A percentile compares a stretch with the other conserved stretches of the same genome.
These are phyloP conservation scores for Iselma pallidipennis DNA, from an alignment of 2,888 invertebrate genomes.

Conservation along the genomic window DNA sequence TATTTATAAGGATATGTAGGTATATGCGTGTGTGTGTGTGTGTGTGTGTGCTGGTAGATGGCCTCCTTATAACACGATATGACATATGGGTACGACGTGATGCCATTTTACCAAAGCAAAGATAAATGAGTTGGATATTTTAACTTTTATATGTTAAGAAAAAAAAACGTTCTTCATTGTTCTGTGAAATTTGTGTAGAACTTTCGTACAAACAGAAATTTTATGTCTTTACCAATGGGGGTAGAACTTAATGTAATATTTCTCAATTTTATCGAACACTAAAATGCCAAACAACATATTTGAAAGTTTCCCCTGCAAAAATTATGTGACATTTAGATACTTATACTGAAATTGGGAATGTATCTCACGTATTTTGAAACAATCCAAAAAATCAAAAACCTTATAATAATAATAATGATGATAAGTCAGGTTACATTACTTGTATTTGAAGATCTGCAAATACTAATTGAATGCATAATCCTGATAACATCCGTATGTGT, in stretches of 20 bases:
- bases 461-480: too few species aligned
- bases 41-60: too few species aligned
- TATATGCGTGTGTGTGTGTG: too few species aligned
- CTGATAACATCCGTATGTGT: background rate
- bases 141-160: constrained; percentile 32
- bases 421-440: too few species aligned
- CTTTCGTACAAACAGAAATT: constrained; percentile 35
- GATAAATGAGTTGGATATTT: constrained; percentile 45
- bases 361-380: background rate
- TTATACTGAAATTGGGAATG: background rate
- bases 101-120: constrained; percentile 45
- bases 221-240: constrained; percentile 28
- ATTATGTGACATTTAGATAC: constrained; percentile 29
- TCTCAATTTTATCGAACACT: constrained; percentile 38
- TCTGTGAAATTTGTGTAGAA: constrained; percentile 23
- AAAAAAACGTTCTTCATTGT: constrained; percentile 37
- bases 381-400: background rate
- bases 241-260: constrained; percentile 38
- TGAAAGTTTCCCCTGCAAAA: constrained; percentile 22
- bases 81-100: constrained; percentile 47
- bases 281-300: constrained; percentile 38
- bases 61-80: constrained; percentile 44
- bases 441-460: too few species aligned
- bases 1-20: constrained; percentile 47
- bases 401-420: too few species aligned